Conservation (phyloP, 2,888 invertebrate species). For the Mantis religiosa region DNA sequence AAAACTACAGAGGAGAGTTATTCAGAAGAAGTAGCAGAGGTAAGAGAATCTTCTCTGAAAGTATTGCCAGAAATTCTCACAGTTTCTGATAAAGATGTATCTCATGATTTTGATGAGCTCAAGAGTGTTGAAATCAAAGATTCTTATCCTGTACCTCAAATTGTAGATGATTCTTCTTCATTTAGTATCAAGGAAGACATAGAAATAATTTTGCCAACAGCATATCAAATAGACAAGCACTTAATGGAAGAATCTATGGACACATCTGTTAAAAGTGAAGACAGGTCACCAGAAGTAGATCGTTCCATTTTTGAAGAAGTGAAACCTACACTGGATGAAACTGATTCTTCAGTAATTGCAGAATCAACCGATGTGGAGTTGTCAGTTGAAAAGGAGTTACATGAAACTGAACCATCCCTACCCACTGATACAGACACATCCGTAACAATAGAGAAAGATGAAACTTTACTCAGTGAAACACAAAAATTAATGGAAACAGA, state of each 20-base stretch:
- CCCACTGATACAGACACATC: neutral
- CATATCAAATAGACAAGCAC: too few relatives aligned
- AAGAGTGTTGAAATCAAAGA: neutral
- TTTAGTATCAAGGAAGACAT: neutral
- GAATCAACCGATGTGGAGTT: constrained; percentile 5
- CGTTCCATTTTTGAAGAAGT: neutral
- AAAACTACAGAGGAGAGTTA: neutral
- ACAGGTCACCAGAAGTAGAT: neutral
- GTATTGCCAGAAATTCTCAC: neutral
- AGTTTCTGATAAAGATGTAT: neutral
- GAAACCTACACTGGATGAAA: neutral
- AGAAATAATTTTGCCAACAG: neutral
- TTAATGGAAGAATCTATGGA: too few relatives aligned
- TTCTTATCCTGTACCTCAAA: neutral
- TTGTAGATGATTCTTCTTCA: neutral
- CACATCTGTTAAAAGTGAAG: too few relatives aligned
- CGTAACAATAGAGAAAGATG: neutral
- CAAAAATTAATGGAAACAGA: neutral
- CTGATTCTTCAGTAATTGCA: neutral
- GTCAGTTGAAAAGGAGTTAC: neutral
- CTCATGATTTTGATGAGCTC: neutral
- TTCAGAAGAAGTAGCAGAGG: neutral
- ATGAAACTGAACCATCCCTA: neutral
- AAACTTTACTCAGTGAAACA: neutral
- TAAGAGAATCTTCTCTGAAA: neutral